These are phyloP conservation scores for Liolophura sinensis DNA, from an alignment of 1,140 invertebrate genomes.

Conservation along the genomic window DNA sequence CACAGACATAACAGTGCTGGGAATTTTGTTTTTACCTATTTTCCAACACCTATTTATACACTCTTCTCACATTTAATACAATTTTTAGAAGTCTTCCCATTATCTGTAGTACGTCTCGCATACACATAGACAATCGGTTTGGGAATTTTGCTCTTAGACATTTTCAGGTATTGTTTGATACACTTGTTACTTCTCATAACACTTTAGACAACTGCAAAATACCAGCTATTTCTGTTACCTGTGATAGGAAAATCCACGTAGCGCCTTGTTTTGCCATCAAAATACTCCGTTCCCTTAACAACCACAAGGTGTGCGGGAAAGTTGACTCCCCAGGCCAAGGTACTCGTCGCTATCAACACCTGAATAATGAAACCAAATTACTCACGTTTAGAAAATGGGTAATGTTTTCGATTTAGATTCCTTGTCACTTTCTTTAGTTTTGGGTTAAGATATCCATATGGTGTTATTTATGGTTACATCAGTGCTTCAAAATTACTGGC, in stretches of 20 bases:
- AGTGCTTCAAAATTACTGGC: too few relatives aligned
- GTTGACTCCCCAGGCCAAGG: constrained; percentile 98
- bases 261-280: constrained; percentile 92
- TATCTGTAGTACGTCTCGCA: constrained; percentile 88
- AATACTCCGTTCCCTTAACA: constrained; percentile 86
- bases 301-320: constrained; percentile 90
- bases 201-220: too few relatives aligned
- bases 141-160: neutral
- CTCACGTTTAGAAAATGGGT: neutral
- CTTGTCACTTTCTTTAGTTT: too few relatives aligned
- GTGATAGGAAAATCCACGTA: constrained; percentile 99
- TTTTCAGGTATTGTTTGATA: neutral
- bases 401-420: too few relatives aligned
- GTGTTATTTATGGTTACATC: too few relatives aligned
- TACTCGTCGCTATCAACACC: constrained; percentile 96
- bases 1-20: neutral
- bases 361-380: constrained; percentile 45
- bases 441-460: too few relatives aligned
- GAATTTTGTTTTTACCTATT: neutral
- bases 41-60: neutral
- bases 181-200: too few relatives aligned
- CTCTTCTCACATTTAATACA: too few relatives aligned
- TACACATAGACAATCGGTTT: neutral
- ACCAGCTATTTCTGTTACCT: constrained; percentile 63
- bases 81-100: constrained; percentile 70